phyloP scores from a whole-genome alignment of 2,797 vertebrate species.

The Malacoctenus gilli region DNA sequence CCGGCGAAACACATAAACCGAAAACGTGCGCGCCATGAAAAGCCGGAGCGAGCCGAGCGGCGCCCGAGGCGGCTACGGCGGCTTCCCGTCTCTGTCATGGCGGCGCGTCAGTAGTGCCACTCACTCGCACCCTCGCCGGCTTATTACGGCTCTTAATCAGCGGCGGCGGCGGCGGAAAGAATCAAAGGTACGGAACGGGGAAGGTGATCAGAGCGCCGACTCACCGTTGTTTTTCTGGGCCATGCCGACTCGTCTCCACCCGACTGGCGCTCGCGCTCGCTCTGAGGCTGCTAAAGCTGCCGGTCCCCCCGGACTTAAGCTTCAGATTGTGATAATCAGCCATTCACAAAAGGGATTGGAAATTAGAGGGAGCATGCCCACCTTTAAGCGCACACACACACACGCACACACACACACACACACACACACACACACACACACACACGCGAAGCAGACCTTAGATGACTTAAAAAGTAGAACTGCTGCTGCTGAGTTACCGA shows the following conservation, averaged over 20 bases:
- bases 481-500: no score
- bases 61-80: slow-evolving; percentile 42
- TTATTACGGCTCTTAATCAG: slow-evolving; percentile 45
- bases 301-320: slow-evolving; percentile 59
- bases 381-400: slow-evolving; percentile 4
- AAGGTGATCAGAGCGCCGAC: slow-evolving; percentile 46
- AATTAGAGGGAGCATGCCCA: slow-evolving; percentile 66
- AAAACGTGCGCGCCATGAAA: slow-evolving; percentile 27
- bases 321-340: slow-evolving; percentile 66
- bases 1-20: slow-evolving; percentile 10
- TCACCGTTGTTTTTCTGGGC: slow-evolving; percentile 72
- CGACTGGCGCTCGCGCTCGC: slow-evolving; percentile 35
- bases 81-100: slow-evolving; percentile 24
- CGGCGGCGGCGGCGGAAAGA: background rate
- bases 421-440: slow-evolving; percentile 3
- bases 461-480: no score
- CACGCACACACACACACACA: slow-evolving; percentile 3
- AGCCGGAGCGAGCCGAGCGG: slow-evolving; percentile 37
- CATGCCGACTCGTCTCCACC: slow-evolving; percentile 62
- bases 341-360: slow-evolving; percentile 64
- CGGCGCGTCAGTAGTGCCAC: slow-evolving; percentile 19
- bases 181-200: background rate
- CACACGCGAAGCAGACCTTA: slow-evolving; percentile 23
- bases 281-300: slow-evolving; percentile 44
- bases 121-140: slow-evolving; percentile 20